Evolutionary conservation across 2,888 invertebrate species (phyloP), one percentile per base, ranked within the genome.

Genomic region (Scrobipalpa atriplicella): DNA sequence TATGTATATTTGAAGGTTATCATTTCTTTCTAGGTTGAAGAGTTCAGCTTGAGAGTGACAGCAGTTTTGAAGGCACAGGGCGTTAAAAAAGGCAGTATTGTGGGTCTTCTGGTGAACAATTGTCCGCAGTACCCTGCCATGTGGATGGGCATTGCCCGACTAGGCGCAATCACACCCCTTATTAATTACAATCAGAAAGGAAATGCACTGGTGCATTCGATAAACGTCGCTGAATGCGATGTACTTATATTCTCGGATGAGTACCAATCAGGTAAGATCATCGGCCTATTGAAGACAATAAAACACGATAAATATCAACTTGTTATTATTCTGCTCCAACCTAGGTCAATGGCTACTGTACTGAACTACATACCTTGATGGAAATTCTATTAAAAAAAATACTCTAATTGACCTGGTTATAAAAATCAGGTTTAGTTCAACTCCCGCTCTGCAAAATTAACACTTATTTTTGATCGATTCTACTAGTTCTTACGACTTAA

Each of bases 141-240:
- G 38, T 99, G 99, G 99, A 92, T 99, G 70, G 99, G 99, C 0
- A 93, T 98, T 65, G 96, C 97, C 2, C 98, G 99, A 85, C 90
- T 97, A 2, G 98, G 98, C 0, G 94, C 96, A 0, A 94, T 98
- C 51, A 94, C 96, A 0, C 98, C 99, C 0, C 94, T 99, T 51
- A 98, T 99, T 75, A 99, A 99, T 85, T 97, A 97, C 63, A 99
- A 99, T 87, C 95, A 98, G 74, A 94, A 96, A 62, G 95, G 96
- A 67, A 95, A 94, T 51, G 96, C 98, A 0, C 93, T 99, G 7
- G 86, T 96, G 63, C 99, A 99, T 89, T 98, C 98, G 68, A 95
- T 99, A 62, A 95, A 94, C 29, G 95, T 98, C 6, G 97, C 98
- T 0, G 95, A 97, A 71, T 96, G 98, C 75, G 96, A 97, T 76